These are phyloP conservation scores for Ctenicera cuprea DNA, from an alignment of 2,888 invertebrate species.

Conservation along the genomic window DNA sequence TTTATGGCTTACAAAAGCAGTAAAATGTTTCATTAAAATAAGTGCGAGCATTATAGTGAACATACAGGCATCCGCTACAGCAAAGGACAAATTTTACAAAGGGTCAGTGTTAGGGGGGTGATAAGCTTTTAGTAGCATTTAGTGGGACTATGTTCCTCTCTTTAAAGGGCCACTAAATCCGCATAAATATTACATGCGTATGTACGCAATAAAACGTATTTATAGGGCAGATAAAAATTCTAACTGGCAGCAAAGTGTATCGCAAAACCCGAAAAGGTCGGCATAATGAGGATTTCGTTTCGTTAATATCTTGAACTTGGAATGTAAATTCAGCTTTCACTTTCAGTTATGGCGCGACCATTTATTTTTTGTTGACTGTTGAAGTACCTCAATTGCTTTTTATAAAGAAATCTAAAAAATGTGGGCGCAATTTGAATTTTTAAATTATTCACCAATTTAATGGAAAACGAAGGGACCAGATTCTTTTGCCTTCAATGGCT, in stretches of 20 bases:
- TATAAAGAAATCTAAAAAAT: no score
- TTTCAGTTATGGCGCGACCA: no score
- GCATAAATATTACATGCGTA: constrained; percentile 42
- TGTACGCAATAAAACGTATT: constrained; percentile 22
- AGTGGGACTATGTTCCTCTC: constrained; percentile 27
- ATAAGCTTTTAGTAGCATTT: constrained; percentile 44
- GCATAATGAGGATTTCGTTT: not conserved
- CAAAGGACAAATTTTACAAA: constrained; percentile 45
- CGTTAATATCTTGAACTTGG: no score
- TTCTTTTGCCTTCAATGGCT: no score
- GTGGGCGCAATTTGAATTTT: no score
- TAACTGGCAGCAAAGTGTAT: constrained; percentile 4
- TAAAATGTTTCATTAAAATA: constrained; percentile 36
- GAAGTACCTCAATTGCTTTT: no score
- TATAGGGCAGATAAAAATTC: constrained; percentile 11
- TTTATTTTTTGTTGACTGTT: no score
- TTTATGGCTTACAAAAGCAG: not conserved
- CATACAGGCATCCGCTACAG: constrained; percentile 25
- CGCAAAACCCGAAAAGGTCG: not conserved
- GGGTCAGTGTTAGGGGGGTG: constrained; percentile 33
- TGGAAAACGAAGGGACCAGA: no score
- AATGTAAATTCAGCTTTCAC: no score
- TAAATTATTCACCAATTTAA: no score
- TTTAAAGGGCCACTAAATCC: constrained; percentile 43
- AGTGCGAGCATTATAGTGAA: constrained; percentile 36